Conservation (phyloP, 2,888 invertebrate genomes). For the Athalia circularis region DNA sequence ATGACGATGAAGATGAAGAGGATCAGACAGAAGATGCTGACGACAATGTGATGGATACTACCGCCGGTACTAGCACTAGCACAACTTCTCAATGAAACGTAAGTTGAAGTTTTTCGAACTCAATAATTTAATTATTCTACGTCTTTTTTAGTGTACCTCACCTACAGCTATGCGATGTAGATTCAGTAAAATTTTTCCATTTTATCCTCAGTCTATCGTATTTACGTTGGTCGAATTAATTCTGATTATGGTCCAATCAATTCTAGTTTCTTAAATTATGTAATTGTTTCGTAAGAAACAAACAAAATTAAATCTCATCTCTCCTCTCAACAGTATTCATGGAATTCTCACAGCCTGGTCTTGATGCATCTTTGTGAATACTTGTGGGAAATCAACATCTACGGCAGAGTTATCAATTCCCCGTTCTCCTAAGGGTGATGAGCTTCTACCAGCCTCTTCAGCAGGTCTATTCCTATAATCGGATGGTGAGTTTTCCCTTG, state of each 20-base stretch:
- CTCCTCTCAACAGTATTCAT: constrained; percentile 32
- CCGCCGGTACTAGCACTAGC: constrained; percentile 49
- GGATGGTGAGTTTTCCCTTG: constrained; percentile 68
- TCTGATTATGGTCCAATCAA: too few relatives aligned
- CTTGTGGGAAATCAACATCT: constrained; percentile 80
- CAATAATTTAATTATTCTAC: not conserved
- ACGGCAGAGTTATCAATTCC: constrained; percentile 79
- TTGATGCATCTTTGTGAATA: constrained; percentile 79
- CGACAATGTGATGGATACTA: constrained; percentile 62
- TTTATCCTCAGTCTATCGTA: too few relatives aligned
- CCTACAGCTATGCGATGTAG: too few relatives aligned
- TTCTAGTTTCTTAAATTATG: too few relatives aligned
- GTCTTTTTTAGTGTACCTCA: not conserved
- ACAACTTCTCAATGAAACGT: constrained; percentile 45
- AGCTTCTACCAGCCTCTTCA: not conserved
- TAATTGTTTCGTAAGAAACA: too few relatives aligned
- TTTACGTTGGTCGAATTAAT: too few relatives aligned
- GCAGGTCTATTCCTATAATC: constrained; percentile 60
- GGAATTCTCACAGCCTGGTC: constrained; percentile 70
- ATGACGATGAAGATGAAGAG: constrained; percentile 80
- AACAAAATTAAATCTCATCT: not conserved
- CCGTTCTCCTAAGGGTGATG: constrained; percentile 56
- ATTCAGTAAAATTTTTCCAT: too few relatives aligned
- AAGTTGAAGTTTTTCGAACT: not conserved
- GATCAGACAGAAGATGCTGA: constrained; percentile 57